phyloP scores from a whole-genome alignment of 2,797 vertebrate species.

The Channallabes apus region DNA sequence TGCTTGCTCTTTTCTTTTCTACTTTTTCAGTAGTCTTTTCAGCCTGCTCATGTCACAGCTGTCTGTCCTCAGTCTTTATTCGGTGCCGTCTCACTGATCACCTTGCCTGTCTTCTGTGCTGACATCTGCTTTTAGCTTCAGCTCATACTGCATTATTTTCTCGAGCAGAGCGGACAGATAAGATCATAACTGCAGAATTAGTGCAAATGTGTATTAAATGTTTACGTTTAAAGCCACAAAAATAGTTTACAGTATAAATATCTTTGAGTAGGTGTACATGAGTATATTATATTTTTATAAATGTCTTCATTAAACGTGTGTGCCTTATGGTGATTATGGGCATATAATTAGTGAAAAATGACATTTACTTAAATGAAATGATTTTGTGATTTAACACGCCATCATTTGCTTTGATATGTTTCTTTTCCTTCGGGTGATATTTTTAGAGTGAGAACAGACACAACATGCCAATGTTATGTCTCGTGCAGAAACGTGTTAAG shows the following conservation, averaged over 20 bases:
- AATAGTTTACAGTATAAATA: not conserved
- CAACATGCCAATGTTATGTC: not conserved
- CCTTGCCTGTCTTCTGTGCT: not conserved
- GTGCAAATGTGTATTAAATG: not conserved
- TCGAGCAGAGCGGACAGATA: not conserved
- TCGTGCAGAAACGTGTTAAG: not conserved
- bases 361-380: too few species aligned
- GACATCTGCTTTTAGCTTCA: conserved; percentile 15
- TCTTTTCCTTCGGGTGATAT: not conserved
- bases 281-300: not conserved
- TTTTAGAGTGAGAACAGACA: conserved; percentile 8
- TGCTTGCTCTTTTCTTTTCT: conserved; percentile 2
- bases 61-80: not conserved
- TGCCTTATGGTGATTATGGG: not conserved
- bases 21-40: too few species aligned
- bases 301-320: not conserved
- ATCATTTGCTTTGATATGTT: not conserved
- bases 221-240: not conserved
- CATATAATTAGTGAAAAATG: not conserved
- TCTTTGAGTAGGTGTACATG: not conserved
- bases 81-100: conserved; percentile 1
- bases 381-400: not conserved
- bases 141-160: not conserved
- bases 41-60: conserved; percentile 3
- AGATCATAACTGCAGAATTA: not conserved